These are phyloP conservation scores for Scartelaos histophorus DNA, from an alignment of 2,113 vertebrate genomes.

Conservation along the genomic window DNA sequence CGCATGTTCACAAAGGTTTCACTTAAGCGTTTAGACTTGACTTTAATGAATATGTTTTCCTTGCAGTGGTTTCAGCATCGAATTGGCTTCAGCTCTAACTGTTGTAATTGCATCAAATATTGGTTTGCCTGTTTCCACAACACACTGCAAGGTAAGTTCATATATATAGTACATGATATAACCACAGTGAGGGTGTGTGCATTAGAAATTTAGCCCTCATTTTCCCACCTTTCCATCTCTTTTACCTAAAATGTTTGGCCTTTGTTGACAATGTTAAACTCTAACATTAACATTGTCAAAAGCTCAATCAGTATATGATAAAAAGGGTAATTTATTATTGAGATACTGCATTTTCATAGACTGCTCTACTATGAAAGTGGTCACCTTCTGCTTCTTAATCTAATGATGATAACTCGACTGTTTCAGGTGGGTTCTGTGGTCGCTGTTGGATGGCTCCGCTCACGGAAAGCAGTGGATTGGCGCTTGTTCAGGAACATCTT, in stretches of 20 bases:
- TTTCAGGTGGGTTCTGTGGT: constrained; percentile 94
- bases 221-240: too few species aligned
- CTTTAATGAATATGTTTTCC: constrained; percentile 22
- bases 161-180: too few species aligned
- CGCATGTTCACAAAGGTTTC: constrained; percentile 21
- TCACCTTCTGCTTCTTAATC: not conserved
- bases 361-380: not conserved
- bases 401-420: not conserved
- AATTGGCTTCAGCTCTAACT: constrained; percentile 92
- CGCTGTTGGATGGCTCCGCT: constrained; percentile 94
- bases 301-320: not conserved
- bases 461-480: constrained; percentile 95
- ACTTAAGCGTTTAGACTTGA: constrained; percentile 31
- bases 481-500: constrained; percentile 97
- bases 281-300: not conserved
- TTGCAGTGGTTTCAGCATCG: constrained; percentile 95
- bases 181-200: not conserved
- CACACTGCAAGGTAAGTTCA: constrained; percentile 92
- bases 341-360: not conserved
- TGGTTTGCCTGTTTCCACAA: constrained; percentile 96
- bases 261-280: too few species aligned
- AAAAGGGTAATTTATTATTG: not conserved
- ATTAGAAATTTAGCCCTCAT: not conserved
- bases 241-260: too few species aligned
- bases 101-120: constrained; percentile 96